Percentiles rank a stretch among this genome's conserved stretches.
phyloP scores from a whole-genome alignment of 2,797 vertebrate genomes.

The Xenopus petersii region DNA sequence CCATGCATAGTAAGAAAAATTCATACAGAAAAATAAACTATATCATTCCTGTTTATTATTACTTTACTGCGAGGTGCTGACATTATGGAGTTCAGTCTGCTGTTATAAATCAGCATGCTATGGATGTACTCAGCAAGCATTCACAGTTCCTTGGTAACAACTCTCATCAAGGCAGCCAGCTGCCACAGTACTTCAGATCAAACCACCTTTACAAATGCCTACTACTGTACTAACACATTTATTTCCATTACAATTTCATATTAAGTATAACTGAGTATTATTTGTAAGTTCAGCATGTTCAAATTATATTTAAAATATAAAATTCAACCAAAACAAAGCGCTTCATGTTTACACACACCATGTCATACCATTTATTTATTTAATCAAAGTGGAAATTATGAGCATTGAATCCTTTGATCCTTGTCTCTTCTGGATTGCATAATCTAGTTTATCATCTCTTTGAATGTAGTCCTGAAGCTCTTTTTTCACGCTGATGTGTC shows the following conservation, averaged over 20 bases:
- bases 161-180: slow-evolving; percentile 71
- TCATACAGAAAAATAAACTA: slow-evolving; percentile 77
- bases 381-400: neutral
- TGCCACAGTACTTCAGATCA: slow-evolving; percentile 77
- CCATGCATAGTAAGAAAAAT: slow-evolving; percentile 72
- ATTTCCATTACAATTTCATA: neutral
- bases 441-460: neutral
- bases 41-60: slow-evolving; percentile 77
- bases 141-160: slow-evolving; percentile 71
- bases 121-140: slow-evolving; percentile 72
- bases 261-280: no score
- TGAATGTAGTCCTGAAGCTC: neutral
- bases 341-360: no score
- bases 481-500: neutral
- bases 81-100: slow-evolving; percentile 75
- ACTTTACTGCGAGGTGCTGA: slow-evolving; percentile 75
- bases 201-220: slow-evolving; percentile 74
- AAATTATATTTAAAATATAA: no score
- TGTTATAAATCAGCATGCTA: slow-evolving; percentile 75
- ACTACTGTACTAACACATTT: slow-evolving; percentile 30
- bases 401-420: neutral
- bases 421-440: neutral
- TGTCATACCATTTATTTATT: neutral
- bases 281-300: no score
- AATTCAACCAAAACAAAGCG: no score